These are phyloP conservation scores for Xanthorhoe spadicearia DNA, from an alignment of 2,888 invertebrate genomes.

Conservation along the genomic window DNA sequence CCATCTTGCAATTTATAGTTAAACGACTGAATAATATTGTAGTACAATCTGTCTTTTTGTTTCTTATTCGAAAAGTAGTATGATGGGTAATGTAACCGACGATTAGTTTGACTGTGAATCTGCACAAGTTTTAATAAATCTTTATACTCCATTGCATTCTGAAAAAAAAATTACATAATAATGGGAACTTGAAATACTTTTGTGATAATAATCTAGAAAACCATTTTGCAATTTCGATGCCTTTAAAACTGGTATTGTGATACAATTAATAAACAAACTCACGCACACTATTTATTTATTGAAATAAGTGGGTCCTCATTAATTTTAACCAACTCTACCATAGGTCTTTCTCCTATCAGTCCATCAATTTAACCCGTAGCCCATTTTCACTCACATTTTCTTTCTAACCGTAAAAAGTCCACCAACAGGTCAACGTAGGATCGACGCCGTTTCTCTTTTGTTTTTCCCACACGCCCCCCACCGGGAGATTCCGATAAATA, in stretches of 20 bases:
- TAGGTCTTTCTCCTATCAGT: not conserved
- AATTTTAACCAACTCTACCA: no score
- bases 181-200: no score
- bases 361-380: not conserved
- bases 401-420: conserved; percentile 3
- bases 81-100: not conserved
- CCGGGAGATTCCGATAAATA: conserved; percentile 73
- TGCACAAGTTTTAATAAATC: no score
- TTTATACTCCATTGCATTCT: no score
- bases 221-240: no score
- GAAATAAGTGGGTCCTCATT: no score
- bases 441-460: conserved; percentile 34
- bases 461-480: conserved; percentile 53
- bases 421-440: conserved; percentile 26
- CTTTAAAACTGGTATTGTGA: no score
- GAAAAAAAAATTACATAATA: no score
- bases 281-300: no score
- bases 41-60: conserved; percentile 2
- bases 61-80: conserved; percentile 8
- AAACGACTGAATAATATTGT: conserved; percentile 22
- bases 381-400: not conserved
- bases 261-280: no score
- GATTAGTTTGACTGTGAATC: no score
- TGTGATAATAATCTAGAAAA: no score
- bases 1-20: conserved; percentile 35